Evolutionary conservation across 2,797 vertebrate species (phyloP).

Genomic region (Hoplostethus mediterraneus): DNA sequence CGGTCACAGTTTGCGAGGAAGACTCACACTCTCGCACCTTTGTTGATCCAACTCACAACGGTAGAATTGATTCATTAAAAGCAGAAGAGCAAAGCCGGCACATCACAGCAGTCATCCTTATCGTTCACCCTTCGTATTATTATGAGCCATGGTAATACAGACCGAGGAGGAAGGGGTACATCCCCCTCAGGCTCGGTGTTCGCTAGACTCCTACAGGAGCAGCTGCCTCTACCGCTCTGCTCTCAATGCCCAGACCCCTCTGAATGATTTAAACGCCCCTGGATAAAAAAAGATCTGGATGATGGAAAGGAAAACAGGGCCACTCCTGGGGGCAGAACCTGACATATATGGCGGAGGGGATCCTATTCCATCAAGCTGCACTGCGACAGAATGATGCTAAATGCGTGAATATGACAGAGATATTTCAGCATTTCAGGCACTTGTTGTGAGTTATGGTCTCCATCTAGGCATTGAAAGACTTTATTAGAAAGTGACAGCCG

Average conservation of each 20-base stretch:
- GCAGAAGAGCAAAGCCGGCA: neutral
- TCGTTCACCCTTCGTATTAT: slow-evolving; percentile 31
- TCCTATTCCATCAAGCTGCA: slow-evolving; percentile 36
- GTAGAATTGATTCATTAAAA: neutral
- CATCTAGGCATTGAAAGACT: neutral
- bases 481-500: neutral
- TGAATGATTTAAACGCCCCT: slow-evolving; percentile 80
- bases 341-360: slow-evolving; percentile 52
- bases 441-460: slow-evolving; percentile 1
- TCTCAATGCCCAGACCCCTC: slow-evolving; percentile 55
- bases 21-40: too few species aligned
- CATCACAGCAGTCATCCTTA: slow-evolving; percentile 18
- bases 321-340: slow-evolving; percentile 57
- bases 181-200: slow-evolving; percentile 57
- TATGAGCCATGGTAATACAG: slow-evolving; percentile 29
- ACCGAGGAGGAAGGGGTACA: slow-evolving; percentile 28
- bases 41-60: neutral
- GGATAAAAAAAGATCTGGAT: slow-evolving; percentile 75
- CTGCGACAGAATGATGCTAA: slow-evolving; percentile 24
- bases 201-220: slow-evolving; percentile 51
- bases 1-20: too few species aligned
- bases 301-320: slow-evolving; percentile 56
- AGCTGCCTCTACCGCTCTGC: slow-evolving; percentile 61
- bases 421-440: slow-evolving; percentile 1
- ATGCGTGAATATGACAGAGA: neutral